Evolutionary conservation across 2,888 invertebrate genomes (phyloP).

Genomic region (Phorcus lineatus): DNA sequence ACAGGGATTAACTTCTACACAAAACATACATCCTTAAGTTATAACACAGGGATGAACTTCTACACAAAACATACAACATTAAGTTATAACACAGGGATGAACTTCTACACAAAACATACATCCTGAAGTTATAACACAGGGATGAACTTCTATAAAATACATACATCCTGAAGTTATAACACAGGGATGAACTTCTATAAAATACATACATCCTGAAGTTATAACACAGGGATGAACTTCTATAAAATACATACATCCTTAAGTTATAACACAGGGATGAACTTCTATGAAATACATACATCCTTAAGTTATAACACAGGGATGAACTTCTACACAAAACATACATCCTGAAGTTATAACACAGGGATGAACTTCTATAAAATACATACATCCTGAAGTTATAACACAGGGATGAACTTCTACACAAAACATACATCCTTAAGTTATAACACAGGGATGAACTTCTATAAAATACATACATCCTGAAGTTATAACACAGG

Average conservation of each 20-base stretch:
- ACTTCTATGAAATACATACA: neutral
- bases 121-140: slow-evolving; percentile 18
- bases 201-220: too few relatives aligned
- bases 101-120: neutral
- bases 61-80: slow-evolving; percentile 18
- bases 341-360: neutral
- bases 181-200: neutral
- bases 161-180: neutral
- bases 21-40: too few relatives aligned
- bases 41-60: slow-evolving; percentile 44
- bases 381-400: too few relatives aligned
- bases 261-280: neutral
- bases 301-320: slow-evolving; percentile 18
- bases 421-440: slow-evolving; percentile 19
- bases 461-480: neutral
- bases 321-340: slow-evolving; percentile 43
- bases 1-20: slow-evolving; percentile 48
- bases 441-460: neutral
- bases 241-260: slow-evolving; percentile 14
- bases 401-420: slow-evolving; percentile 44
- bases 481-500: slow-evolving; percentile 18
- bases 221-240: slow-evolving; percentile 44
- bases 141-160: slow-evolving; percentile 43
- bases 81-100: neutral
- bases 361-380: neutral